phyloP scores from a whole-genome alignment of 2,797 vertebrate genomes.

The Echiichthys vipera region DNA sequence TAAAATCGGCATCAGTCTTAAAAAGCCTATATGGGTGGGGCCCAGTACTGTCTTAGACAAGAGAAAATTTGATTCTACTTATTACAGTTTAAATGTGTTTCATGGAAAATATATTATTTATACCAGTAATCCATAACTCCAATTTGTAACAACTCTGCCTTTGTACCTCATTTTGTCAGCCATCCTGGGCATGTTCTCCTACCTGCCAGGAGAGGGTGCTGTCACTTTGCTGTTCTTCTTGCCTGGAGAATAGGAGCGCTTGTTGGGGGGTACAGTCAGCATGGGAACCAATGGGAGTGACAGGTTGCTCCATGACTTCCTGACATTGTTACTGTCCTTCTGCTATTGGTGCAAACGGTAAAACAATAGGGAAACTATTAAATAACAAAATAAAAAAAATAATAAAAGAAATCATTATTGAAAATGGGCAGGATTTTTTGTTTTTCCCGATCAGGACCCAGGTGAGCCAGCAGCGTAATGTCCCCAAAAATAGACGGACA shows the following conservation, averaged over 20 bases:
- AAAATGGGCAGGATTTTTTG: not conserved
- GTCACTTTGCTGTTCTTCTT: conserved; percentile 85
- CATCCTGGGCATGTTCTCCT: conserved; percentile 48
- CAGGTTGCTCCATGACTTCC: conserved; percentile 88
- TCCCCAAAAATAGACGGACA: no score
- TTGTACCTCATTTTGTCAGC: not conserved
- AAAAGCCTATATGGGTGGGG: no score
- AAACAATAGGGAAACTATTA: not conserved
- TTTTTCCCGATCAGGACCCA: not conserved
- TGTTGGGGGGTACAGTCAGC: conserved; percentile 74
- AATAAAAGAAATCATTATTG: fast-evolving
- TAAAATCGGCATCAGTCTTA: no score
- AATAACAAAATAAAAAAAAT: not conserved
- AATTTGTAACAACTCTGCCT: not conserved
- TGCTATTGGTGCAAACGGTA: conserved; percentile 81
- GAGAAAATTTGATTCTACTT: not conserved
- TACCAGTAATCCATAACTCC: not conserved
- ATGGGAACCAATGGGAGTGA: conserved; percentile 77
- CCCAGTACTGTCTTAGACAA: not conserved
- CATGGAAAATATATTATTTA: not conserved
- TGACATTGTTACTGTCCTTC: conserved; percentile 83
- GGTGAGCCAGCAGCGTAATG: no score
- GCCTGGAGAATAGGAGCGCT: conserved; percentile 84
- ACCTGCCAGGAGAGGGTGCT: conserved; percentile 90
- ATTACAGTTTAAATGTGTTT: not conserved